Conservation (phyloP, 2,888 invertebrate species). For the Drosophila nr. medialis region DNA sequence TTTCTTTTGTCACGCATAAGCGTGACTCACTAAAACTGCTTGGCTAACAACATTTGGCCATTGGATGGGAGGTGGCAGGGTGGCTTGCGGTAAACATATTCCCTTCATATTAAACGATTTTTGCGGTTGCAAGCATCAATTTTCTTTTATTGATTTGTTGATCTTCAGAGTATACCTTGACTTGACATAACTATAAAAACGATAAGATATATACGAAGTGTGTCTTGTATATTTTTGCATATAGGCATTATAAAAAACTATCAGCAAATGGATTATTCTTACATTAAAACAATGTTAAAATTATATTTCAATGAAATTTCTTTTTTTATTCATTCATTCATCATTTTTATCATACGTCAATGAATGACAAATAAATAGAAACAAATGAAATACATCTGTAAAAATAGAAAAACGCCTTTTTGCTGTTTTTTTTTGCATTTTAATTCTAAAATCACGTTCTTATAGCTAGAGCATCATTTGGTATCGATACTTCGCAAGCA, state of each 20-base stretch:
- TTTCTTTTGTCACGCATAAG: slow-evolving; percentile 15
- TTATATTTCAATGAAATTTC: not conserved
- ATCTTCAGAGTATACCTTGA: not conserved
- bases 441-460: not conserved
- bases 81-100: not conserved
- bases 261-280: not conserved
- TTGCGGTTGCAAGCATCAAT: not conserved
- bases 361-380: not conserved
- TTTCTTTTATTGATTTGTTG: not conserved
- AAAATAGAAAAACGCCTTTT: too few species aligned
- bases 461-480: not conserved
- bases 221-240: not conserved
- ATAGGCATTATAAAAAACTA: not conserved
- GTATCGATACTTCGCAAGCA: not conserved
- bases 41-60: not conserved
- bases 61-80: not conserved
- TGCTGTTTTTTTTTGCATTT: not conserved
- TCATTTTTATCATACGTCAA: too few species aligned
- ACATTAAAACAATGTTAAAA: not conserved
- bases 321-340: not conserved
- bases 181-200: not conserved
- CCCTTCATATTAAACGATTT: not conserved
- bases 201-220: not conserved
- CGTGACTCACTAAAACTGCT: slow-evolving; percentile 26
- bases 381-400: not conserved